A percentile compares a stretch with the other conserved stretches of the same genome.
These are phyloP conservation scores for Lates japonicus DNA, from an alignment of 2,797 vertebrate genomes.

Conservation along the genomic window DNA sequence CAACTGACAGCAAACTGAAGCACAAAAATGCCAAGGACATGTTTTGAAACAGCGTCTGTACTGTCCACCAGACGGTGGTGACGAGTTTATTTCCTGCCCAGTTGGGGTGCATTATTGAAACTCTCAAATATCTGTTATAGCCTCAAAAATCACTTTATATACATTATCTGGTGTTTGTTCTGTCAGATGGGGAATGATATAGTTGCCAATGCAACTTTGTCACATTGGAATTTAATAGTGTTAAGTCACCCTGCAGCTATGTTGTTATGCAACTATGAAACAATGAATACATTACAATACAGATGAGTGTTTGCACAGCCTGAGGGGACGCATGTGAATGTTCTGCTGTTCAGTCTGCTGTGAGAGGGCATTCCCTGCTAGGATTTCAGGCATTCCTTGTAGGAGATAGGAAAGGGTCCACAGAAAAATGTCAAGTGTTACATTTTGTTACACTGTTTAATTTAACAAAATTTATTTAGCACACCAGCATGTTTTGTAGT, in stretches of 20 bases:
- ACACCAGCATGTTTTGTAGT: not conserved
- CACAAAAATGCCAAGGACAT: not conserved
- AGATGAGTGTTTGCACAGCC: not conserved
- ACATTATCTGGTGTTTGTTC: not conserved
- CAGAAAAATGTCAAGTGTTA: not conserved
- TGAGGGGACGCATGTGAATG: not conserved
- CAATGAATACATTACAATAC: constrained; percentile 11
- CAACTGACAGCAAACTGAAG: not conserved
- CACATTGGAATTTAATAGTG: not conserved
- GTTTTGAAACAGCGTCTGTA: not conserved
- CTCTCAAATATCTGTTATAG: not conserved
- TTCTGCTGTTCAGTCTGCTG: not conserved
- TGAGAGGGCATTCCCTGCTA: not conserved
- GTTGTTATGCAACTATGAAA: not conserved
- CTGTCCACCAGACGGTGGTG: not conserved
- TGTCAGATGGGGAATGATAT: not conserved
- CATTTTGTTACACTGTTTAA: too few relatives aligned
- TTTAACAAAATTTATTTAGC: not conserved
- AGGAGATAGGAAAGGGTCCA: not conserved
- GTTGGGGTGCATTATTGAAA: too few relatives aligned
- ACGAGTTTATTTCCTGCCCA: not conserved
- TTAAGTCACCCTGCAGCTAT: constrained; percentile 6
- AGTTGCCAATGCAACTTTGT: not conserved
- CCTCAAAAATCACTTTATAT: not conserved
- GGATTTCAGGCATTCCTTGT: not conserved